Conservation (phyloP, 2,888 invertebrate species). For the Tuberolachnus salignus region DNA sequence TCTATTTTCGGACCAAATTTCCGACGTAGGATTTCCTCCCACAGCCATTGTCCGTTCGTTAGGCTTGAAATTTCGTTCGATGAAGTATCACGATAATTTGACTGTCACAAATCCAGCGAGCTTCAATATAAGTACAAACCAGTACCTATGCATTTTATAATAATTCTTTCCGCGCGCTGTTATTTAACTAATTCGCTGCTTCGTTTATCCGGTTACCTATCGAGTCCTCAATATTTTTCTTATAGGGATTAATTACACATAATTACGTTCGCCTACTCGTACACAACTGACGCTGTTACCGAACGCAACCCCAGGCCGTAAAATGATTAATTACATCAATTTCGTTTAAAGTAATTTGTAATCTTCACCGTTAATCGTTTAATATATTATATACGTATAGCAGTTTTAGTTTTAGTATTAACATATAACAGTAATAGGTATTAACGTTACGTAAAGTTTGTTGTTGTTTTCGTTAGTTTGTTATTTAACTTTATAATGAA, state of each 20-base stretch:
- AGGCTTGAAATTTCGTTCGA: too few species aligned
- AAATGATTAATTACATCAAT: slow-evolving; percentile 48
- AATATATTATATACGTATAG: not conserved
- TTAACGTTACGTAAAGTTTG: slow-evolving; percentile 14
- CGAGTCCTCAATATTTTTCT: not conserved
- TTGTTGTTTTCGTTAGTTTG: slow-evolving; percentile 37
- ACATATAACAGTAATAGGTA: not conserved
- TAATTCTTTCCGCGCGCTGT: too few species aligned
- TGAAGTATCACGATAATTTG: too few species aligned
- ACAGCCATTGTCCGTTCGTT: too few species aligned
- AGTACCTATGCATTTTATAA: too few species aligned
- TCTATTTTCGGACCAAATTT: too few species aligned
- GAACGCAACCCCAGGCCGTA: not conserved
- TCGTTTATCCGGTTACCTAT: too few species aligned
- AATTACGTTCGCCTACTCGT: not conserved
- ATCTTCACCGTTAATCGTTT: slow-evolving; percentile 25
- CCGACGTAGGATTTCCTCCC: too few species aligned
- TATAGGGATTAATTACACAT: slow-evolving; percentile 32
- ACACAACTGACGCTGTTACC: too few species aligned
- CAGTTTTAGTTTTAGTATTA: not conserved
- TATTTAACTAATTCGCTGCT: too few species aligned
- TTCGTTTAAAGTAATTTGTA: slow-evolving; percentile 44
- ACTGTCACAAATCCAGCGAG: too few species aligned
- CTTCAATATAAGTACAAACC: too few species aligned
- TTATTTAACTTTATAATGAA: not conserved